Evolutionary conservation across 2,888 invertebrate species (phyloP), one percentile per base, ranked within the genome.

Genomic region (Oxytorus armatus): DNA sequence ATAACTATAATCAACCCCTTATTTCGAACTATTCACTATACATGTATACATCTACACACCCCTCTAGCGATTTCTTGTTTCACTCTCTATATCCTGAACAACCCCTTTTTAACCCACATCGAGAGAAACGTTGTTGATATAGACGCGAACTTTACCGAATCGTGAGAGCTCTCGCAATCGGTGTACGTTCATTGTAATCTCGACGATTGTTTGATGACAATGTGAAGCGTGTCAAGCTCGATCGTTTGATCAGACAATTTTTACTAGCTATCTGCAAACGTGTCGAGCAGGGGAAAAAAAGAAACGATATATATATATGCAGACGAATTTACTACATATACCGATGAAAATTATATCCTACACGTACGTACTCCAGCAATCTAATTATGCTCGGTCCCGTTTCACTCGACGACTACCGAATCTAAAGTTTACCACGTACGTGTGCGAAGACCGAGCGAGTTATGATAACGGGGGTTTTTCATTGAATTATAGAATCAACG

Each of bases 221-320:
- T 75, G n/a, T n/a, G 75, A 59, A 79, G 59, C 65, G 36, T 69
- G n/a, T n/a, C 69, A 49, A 59, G 63, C 69, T 63, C 53, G 69
- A 69, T 33, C 44, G 49, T 70, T 70, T 53, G 53, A 72, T 65
- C 66, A 61, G 63, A 66, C 69, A 42, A 75, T 66, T 72, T n/a
- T 42, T 18, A 25, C 44, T 51, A 23, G 23, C 4, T n/a, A 63
- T 23, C 10, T 16, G 47, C 29, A 69, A 61, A 49, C 66, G 59
- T 39, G 59, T 23, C 55, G 44, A 49, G 70, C 47, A 59, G 57
- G 29, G 47, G 44, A 44, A n/a, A n/a, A 21, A 49, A 33, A 49
- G 70, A 11, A 39, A 59, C 29, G 49, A 14, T 18, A 11, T n/a
- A n/a, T n/a, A 49, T 49, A 65, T 36, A 49, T 33, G n/a, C n/a